Conservation (phyloP, 2,113 vertebrate species). For the Ancistrus triradiatus region DNA sequence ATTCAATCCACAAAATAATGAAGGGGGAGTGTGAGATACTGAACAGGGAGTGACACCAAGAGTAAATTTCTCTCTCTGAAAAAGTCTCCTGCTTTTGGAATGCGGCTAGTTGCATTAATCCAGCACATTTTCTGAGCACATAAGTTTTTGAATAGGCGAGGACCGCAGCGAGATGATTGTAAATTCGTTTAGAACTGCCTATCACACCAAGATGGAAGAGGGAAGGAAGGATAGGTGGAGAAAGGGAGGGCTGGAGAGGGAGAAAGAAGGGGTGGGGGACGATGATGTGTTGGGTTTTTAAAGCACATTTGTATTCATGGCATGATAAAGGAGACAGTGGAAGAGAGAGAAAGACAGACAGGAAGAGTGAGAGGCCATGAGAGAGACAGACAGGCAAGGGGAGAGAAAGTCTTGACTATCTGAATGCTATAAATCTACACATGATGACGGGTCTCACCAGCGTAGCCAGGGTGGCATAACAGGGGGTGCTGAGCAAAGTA, state of each 20-base stretch:
- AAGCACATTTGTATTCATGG: constrained; percentile 54
- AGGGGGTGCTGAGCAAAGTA: neutral
- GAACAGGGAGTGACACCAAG: neutral
- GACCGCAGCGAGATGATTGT: constrained; percentile 36
- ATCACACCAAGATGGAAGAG: constrained; percentile 38
- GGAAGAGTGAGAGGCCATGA: constrained; percentile 19
- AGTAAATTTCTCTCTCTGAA: constrained; percentile 8
- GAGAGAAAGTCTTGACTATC: neutral
- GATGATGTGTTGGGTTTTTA: constrained; percentile 47
- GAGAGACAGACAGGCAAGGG: constrained; percentile 3
- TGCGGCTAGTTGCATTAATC: constrained; percentile 24
- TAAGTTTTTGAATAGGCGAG: constrained; percentile 42
- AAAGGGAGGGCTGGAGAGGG: constrained; percentile 6
- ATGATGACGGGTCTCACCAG: neutral
- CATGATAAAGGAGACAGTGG: constrained; percentile 29
- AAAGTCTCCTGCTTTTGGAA: constrained; percentile 21
- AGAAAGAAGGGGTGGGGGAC: neutral
- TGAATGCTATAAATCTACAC: neutral
- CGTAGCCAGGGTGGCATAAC: neutral
- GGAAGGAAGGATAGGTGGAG: constrained; percentile 7
- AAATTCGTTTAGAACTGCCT: constrained; percentile 49
- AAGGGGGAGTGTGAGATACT: neutral
- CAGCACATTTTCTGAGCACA: constrained; percentile 28
- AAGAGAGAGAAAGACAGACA: constrained; percentile 15
- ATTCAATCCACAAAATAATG: constrained; percentile 17